phyloP scores from a whole-genome alignment of 2,797 vertebrate species.

The Pampus argenteus region DNA sequence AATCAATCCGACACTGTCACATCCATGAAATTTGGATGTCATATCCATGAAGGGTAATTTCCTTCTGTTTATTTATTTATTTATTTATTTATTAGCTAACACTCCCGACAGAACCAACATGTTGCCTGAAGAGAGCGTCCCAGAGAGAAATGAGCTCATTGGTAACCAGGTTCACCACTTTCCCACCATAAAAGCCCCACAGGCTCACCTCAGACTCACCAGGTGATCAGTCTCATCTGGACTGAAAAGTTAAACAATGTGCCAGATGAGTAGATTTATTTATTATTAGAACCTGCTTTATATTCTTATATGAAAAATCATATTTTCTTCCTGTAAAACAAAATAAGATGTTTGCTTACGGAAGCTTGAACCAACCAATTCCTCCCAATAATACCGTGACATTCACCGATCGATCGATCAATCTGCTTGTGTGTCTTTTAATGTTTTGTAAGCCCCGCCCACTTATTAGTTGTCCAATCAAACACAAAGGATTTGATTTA shows the following conservation, averaged over 20 bases:
- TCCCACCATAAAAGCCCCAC: constrained; percentile 23
- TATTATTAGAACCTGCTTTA: too few species aligned
- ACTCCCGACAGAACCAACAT: constrained; percentile 32
- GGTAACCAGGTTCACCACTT: constrained; percentile 45
- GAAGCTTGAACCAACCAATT: too few species aligned
- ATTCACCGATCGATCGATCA: too few species aligned
- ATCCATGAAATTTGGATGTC: constrained; percentile 40
- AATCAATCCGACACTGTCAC: constrained; percentile 45
- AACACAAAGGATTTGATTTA: too few species aligned
- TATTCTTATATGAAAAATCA: too few species aligned
- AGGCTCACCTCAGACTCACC: constrained; percentile 29
- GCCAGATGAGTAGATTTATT: neutral
- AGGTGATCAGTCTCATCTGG: constrained; percentile 22
- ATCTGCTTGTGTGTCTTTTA: too few species aligned
- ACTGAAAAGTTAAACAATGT: neutral
- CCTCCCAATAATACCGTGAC: too few species aligned
- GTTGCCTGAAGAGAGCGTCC: constrained; percentile 45
- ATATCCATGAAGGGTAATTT: constrained; percentile 68
- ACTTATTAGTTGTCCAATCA: too few species aligned
- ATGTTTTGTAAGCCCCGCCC: too few species aligned
- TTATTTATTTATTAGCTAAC: too few species aligned
- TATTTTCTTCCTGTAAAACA: too few species aligned
- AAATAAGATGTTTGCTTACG: too few species aligned
- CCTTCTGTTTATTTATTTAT: constrained; percentile 35
- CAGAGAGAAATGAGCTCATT: constrained; percentile 50